Percentiles rank a stretch among this genome's conserved stretches.
Evolutionary conservation across 2,797 vertebrate genomes (phyloP).

Genomic region (Bovichtus diacanthus): DNA sequence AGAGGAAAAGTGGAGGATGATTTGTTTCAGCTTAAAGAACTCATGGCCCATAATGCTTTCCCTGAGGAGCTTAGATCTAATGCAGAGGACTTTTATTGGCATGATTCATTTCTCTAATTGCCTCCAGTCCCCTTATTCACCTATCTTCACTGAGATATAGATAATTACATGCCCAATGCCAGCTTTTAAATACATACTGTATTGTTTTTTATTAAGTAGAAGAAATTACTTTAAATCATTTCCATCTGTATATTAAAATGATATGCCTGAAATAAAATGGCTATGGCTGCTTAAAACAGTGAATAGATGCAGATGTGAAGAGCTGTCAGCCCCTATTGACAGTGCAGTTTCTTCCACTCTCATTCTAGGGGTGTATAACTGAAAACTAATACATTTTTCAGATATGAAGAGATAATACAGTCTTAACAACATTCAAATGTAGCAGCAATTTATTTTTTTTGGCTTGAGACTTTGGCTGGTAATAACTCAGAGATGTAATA

Average conservation of each 20-base stretch:
- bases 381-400: slow-evolving; percentile 15
- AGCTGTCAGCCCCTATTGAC: slow-evolving; percentile 14
- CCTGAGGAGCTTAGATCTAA: slow-evolving; percentile 63
- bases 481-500: not conserved
- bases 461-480: not conserved
- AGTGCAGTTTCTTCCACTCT: not conserved
- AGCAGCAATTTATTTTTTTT: not conserved
- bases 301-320: not conserved
- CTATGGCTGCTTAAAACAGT: not conserved
- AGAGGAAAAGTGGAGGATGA: slow-evolving; percentile 47
- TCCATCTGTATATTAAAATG: not conserved
- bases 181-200: slow-evolving; percentile 22
- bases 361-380: not conserved
- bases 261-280: not conserved
- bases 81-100: slow-evolving; percentile 69
- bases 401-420: slow-evolving; percentile 2
- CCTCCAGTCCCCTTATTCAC: slow-evolving; percentile 44
- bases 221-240: slow-evolving; percentile 5
- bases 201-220: slow-evolving; percentile 27
- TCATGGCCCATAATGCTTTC: slow-evolving; percentile 68
- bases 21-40: slow-evolving; percentile 67
- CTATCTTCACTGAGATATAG: slow-evolving; percentile 40
- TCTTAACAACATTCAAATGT: not conserved
- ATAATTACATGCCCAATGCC: slow-evolving; percentile 46
- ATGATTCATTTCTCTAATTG: slow-evolving; percentile 67